Conservation (phyloP, 2,888 invertebrate species). For the Dinocampus coccinellae region DNA sequence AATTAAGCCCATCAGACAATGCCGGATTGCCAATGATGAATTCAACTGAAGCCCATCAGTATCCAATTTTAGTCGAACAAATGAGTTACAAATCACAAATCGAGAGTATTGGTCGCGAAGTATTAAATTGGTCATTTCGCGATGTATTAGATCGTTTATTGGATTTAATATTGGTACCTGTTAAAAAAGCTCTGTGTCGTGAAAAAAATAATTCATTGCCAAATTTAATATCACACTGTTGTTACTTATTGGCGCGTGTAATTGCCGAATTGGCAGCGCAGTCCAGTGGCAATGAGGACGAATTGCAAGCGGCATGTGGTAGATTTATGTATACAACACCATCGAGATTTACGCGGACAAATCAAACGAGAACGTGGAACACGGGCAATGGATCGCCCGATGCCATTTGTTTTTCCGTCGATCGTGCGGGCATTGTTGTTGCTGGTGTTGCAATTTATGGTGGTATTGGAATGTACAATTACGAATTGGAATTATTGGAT, state of each 20-base stretch:
- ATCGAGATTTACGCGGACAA: conserved; percentile 90
- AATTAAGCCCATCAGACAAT: conserved; percentile 79
- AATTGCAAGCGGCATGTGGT: conserved; percentile 80
- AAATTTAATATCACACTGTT: conserved; percentile 77
- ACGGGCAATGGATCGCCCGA: conserved; percentile 97
- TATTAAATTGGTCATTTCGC: conserved; percentile 77
- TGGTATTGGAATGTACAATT: conserved; percentile 90
- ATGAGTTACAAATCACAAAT: conserved; percentile 79
- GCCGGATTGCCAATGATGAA: conserved; percentile 78
- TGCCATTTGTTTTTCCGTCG: conserved; percentile 94
- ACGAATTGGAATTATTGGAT: conserved; percentile 90
- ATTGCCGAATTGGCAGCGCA: conserved; percentile 89
- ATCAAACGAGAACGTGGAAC: conserved; percentile 94
- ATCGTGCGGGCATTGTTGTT: conserved; percentile 88
- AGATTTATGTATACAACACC: conserved; percentile 88
- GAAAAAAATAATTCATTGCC: conserved; percentile 73
- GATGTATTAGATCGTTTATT: conserved; percentile 88
- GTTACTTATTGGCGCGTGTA: conserved; percentile 84
- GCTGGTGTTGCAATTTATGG: conserved; percentile 93
- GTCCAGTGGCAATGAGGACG: conserved; percentile 82
- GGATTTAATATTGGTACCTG: conserved; percentile 85
- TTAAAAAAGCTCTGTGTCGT: conserved; percentile 73
- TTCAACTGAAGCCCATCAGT: conserved; percentile 78
- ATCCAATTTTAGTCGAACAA: conserved; percentile 83
- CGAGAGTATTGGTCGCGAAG: conserved; percentile 62